A percentile compares a stretch with the other conserved stretches of the same genome.
phyloP scores from a whole-genome alignment of 1,140 invertebrate genomes.

The Solen grandis region DNA sequence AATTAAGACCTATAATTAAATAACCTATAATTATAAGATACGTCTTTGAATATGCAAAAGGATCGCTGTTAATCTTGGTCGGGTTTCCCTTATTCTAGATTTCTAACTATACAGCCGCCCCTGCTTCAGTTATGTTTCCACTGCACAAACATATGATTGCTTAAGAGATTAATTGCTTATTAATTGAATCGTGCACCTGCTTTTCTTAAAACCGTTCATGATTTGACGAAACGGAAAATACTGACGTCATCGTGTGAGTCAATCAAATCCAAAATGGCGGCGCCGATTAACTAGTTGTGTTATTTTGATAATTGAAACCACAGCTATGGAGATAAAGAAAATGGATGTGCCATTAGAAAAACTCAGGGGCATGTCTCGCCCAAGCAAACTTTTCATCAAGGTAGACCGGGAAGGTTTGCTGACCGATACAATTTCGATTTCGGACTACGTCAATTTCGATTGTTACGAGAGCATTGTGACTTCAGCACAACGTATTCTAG shows the following conservation, averaged over 20 bases:
- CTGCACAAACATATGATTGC: too few species aligned
- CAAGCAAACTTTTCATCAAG: slow-evolving; percentile 38
- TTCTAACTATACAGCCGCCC: too few species aligned
- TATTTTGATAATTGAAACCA: not conserved
- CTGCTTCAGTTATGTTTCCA: too few species aligned
- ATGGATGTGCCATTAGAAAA: not conserved
- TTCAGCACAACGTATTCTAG: slow-evolving; percentile 34
- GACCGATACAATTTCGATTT: slow-evolving; percentile 31
- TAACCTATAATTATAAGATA: too few species aligned
- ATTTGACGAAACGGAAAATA: not conserved
- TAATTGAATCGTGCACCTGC: not conserved
- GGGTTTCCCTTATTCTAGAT: too few species aligned
- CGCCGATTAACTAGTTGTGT: not conserved
- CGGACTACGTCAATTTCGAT: slow-evolving; percentile 45
- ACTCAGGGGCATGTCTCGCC: slow-evolving; percentile 21
- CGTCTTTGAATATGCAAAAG: too few species aligned
- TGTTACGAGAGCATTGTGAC: slow-evolving; percentile 47
- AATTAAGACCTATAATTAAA: too few species aligned
- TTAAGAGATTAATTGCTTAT: too few species aligned
- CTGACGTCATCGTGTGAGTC: not conserved
- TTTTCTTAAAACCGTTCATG: not conserved
- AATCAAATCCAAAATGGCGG: not conserved
- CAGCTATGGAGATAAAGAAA: not conserved
- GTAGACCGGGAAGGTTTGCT: slow-evolving; percentile 38
- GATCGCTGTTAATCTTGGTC: too few species aligned